These are phyloP conservation scores for Ifrita kowaldi DNA, from an alignment of 2,113 vertebrate genomes.

Conservation along the genomic window DNA sequence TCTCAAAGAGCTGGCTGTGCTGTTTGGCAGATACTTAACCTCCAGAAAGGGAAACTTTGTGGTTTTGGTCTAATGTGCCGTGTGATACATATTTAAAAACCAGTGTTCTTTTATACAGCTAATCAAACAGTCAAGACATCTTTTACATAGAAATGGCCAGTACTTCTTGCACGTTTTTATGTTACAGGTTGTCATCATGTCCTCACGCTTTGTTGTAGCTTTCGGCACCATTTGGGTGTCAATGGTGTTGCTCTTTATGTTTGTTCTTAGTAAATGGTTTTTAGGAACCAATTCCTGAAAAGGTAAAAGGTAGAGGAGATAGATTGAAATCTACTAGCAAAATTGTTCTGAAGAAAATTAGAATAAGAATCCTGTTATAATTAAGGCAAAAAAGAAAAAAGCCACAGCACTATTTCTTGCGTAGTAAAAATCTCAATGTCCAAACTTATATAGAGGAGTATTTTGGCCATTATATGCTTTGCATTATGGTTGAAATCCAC, in stretches of 20 bases:
- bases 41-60: not conserved
- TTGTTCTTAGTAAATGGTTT: not conserved
- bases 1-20: not conserved
- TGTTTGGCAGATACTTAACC: not conserved
- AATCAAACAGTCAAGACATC: not conserved
- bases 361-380: not conserved
- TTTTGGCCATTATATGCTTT: not conserved
- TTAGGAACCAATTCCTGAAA: not conserved
- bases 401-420: not conserved
- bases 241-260: not conserved
- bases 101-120: not conserved
- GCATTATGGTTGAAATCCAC: not conserved
- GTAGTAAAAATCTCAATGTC: not conserved
- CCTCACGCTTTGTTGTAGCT: not conserved
- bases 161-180: not conserved
- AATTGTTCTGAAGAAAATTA: not conserved
- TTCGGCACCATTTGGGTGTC: not conserved
- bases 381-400: not conserved
- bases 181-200: not conserved
- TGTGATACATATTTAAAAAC: not conserved
- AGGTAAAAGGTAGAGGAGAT: not conserved
- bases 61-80: not conserved
- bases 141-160: not conserved
- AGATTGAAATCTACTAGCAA: not conserved
- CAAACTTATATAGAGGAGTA: not conserved